Evolutionary conservation across 2,797 vertebrate genomes (phyloP).

Genomic region (Sitta carolinensis): DNA sequence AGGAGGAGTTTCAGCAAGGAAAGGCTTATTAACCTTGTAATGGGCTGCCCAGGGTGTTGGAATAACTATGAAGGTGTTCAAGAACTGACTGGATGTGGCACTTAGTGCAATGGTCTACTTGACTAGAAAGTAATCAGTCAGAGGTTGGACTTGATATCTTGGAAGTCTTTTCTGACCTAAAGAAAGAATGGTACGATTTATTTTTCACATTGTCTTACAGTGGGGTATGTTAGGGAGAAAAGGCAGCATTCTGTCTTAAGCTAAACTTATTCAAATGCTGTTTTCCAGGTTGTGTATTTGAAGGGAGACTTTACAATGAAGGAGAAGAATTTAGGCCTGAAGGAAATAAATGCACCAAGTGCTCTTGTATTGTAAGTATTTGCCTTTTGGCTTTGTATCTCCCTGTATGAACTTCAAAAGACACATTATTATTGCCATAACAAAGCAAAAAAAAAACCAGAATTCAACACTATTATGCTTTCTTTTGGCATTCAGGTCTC

Average conservation of each 20-base stretch:
- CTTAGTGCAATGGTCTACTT: neutral
- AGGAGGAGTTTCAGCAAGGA: neutral
- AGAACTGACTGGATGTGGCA: neutral
- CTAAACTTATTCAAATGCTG: slow-evolving; percentile 11
- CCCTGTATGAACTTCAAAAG: slow-evolving; percentile 36
- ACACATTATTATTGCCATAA: slow-evolving; percentile 5
- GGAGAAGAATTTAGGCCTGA: slow-evolving; percentile 92
- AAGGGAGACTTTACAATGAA: slow-evolving; percentile 90
- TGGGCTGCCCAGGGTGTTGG: neutral
- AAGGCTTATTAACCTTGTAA: neutral
- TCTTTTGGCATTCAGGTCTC: slow-evolving; percentile 19
- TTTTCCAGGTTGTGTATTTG: slow-evolving; percentile 87
- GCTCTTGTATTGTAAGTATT: slow-evolving; percentile 91
- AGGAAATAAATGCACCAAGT: slow-evolving; percentile 89
- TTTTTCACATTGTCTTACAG: neutral
- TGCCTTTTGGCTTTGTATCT: slow-evolving; percentile 49
- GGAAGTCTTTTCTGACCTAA: neutral
- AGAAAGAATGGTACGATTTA: neutral
- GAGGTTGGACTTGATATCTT: neutral
- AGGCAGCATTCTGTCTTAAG: neutral
- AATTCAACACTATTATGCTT: neutral
- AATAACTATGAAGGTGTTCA: neutral
- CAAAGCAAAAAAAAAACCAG: slow-evolving; percentile 44
- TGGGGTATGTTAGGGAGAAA: neutral
- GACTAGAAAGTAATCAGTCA: neutral